phyloP scores from a whole-genome alignment of 1,140 invertebrate genomes.

The Dolichoris vasculosae region DNA sequence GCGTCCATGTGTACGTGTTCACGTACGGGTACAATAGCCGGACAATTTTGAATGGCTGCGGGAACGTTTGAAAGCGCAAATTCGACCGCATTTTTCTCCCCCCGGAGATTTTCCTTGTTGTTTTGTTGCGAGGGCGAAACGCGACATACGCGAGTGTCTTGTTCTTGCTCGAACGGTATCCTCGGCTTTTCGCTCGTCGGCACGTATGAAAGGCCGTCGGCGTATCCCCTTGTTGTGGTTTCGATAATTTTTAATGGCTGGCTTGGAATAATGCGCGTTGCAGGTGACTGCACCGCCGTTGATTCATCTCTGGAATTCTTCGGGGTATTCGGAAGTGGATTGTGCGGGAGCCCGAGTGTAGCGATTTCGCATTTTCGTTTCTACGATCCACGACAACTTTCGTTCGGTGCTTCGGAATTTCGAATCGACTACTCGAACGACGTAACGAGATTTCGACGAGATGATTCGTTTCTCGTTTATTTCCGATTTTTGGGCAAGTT shows the following conservation, averaged over 20 bases:
- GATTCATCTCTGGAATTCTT: not conserved
- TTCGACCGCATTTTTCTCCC: slow-evolving; percentile 32
- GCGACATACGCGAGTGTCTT: slow-evolving; percentile 14
- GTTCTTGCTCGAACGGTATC: not conserved
- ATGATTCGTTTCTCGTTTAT: too few relatives aligned
- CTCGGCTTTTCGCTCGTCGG: slow-evolving; percentile 18
- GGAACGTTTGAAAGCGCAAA: slow-evolving; percentile 17
- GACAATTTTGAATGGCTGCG: slow-evolving; percentile 7
- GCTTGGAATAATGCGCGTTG: slow-evolving; percentile 41
- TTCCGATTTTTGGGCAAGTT: too few relatives aligned
- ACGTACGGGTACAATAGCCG: not conserved
- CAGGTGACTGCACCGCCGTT: slow-evolving; percentile 4
- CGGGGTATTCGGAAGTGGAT: not conserved
- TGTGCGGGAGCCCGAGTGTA: too few relatives aligned
- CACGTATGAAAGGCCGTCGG: not conserved
- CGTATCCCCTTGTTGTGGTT: slow-evolving; percentile 22
- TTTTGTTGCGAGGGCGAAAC: not conserved
- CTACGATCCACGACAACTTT: too few relatives aligned
- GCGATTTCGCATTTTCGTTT: not conserved
- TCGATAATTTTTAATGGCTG: slow-evolving; percentile 56
- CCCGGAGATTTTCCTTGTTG: not conserved
- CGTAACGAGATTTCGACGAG: too few relatives aligned
- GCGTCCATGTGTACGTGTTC: not conserved
- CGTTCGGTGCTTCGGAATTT: too few relatives aligned
- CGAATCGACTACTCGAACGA: too few relatives aligned